Base-by-base conservation (phyloP, 92 coral and sea anemone species). In the Epizoanthus stellaris region DNA sequence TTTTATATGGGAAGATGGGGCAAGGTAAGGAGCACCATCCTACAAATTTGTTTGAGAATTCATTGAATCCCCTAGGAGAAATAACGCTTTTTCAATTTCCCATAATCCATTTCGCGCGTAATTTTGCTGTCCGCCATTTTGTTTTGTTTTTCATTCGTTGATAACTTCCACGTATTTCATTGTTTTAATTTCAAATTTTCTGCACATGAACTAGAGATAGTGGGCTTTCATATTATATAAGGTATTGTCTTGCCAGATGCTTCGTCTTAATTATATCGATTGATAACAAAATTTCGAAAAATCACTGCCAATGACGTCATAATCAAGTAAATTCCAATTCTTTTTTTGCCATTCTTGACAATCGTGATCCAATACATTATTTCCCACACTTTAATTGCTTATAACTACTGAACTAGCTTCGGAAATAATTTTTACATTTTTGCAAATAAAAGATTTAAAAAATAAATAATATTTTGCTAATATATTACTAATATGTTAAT, bases 81-180 rank as follows among this genome's bases (percentile, higher is more conserved):
- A 66, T 66, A 30, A 23, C 10, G 71, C 71, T 66, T 66, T 66
- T 66, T 66, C 71, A 34, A 66, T 66, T 66, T 66, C 71, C 71
- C 71, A 66, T 66, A 66, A 66, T 66, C 2, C 71, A 66, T 39
- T 66, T 66, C 34, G 42, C 36, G 39, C 71, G 71, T 66, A 66
- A 34, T 66, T 66, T 66, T 66, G 43, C 71, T 66, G 71, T 66
- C 71, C 42, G 71, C 71, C 71, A 66, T 66, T 25, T 66, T 66
- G 42, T 23, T 66, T 66, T 66, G 17, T 34, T 66, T 66, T 66
- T 66, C 71, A 66, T 66, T 66, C 71, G 34, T 66, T 66, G 17
- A 66, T 66, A 66, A 66, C 71, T 66, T 25, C 71, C n/a, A 66
- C 71, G 71, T 43, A 66, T 66, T 66, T 66, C 71, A 66, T 66